Conservation (phyloP, 2,113 vertebrate species). For the Fulica atra region DNA sequence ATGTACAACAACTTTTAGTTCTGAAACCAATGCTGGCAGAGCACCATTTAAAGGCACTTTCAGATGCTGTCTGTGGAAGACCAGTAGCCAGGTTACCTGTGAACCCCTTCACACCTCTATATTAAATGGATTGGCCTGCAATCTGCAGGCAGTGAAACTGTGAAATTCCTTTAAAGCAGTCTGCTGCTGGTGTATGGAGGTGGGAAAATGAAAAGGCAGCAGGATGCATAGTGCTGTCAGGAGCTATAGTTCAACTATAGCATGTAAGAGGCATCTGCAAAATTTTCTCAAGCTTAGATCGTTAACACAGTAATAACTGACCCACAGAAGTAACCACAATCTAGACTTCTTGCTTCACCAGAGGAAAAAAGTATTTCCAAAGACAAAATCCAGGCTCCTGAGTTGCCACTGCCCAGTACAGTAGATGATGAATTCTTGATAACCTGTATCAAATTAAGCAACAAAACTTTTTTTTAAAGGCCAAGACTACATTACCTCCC, state of each 20-base stretch:
- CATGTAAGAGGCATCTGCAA: not conserved
- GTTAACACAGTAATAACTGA: not conserved
- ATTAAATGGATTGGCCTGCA: not conserved
- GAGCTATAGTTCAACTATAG: not conserved
- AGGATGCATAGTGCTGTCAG: not conserved
- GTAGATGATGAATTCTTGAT: not conserved
- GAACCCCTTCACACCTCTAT: not conserved
- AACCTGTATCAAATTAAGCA: not conserved
- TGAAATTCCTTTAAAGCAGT: not conserved
- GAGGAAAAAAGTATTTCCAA: not conserved
- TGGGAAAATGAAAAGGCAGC: not conserved
- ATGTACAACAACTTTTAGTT: not conserved
- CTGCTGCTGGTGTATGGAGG: not conserved
- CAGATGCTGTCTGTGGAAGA: not conserved
- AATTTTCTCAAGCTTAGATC: not conserved
- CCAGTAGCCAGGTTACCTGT: not conserved
- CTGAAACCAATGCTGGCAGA: not conserved
- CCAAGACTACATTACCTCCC: not conserved
- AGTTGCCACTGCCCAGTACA: not conserved
- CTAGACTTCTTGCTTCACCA: not conserved
- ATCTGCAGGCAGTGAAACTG: not conserved
- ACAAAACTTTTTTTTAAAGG: not conserved
- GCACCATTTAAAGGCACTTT: not conserved
- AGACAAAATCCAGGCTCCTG: not conserved
- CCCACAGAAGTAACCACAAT: not conserved